Percentiles rank a stretch among this genome's conserved stretches.
Conservation (phyloP, 2,113 vertebrate species). For the Brachypteracias leptosomus region DNA sequence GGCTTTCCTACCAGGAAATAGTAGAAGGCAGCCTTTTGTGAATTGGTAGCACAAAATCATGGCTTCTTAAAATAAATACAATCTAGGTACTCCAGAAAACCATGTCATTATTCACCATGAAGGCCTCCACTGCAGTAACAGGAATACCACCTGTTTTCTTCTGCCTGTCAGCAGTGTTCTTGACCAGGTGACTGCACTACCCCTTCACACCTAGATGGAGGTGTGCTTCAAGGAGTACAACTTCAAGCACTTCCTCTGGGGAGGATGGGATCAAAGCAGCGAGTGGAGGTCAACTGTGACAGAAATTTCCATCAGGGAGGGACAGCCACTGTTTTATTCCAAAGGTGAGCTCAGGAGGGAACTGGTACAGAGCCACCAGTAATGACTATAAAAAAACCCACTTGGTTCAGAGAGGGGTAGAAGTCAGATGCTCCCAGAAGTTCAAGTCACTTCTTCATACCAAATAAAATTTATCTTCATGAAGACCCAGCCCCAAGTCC, state of each 20-base stretch:
- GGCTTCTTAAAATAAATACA: background rate
- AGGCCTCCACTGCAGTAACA: background rate
- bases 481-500: background rate
- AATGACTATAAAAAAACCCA: background rate
- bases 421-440: background rate
- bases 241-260: background rate
- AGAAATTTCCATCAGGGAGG: background rate
- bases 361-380: background rate
- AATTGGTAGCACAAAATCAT: background rate
- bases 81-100: background rate
- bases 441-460: background rate
- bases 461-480: background rate
- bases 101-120: background rate
- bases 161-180: background rate
- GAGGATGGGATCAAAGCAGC: background rate
- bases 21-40: background rate
- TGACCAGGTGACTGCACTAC: background rate
- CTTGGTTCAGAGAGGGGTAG: background rate
- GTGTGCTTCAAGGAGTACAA: background rate
- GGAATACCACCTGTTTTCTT: background rate
- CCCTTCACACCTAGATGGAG: background rate
- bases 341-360: background rate
- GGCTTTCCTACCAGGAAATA: background rate
- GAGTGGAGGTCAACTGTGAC: background rate
- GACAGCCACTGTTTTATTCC: background rate